These are phyloP conservation scores for Aradophagus sp. DNA, from an alignment of 1,140 invertebrate genomes.

Conservation along the genomic window DNA sequence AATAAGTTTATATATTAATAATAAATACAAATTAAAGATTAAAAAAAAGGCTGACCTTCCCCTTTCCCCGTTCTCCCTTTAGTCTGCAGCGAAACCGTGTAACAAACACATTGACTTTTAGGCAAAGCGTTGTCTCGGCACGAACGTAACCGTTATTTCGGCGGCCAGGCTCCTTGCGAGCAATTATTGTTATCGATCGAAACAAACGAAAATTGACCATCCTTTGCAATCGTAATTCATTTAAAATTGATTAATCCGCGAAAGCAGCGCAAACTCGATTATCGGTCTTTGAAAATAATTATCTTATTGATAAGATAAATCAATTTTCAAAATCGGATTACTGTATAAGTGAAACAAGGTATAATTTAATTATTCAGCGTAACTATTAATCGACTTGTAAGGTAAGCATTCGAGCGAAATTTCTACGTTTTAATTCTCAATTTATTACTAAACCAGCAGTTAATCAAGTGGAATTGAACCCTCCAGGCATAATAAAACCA, in stretches of 20 bases:
- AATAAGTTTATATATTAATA: no score
- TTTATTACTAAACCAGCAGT: constrained; percentile 36
- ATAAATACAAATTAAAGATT: no score
- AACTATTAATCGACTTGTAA: constrained; percentile 22
- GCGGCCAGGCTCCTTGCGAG: no score
- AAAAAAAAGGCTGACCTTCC: no score
- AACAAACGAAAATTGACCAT: constrained; percentile 4
- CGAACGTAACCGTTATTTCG: no score
- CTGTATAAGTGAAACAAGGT: constrained; percentile 7
- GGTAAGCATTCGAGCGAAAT: constrained; percentile 10
- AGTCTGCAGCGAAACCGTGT: no score
- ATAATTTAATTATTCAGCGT: no score
- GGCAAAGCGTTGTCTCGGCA: no score
- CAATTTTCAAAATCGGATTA: constrained; percentile 18
- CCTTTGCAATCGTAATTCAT: constrained; percentile 22
- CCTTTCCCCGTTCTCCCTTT: no score
- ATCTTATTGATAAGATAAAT: constrained; percentile 38
- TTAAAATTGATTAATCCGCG: constrained; percentile 19
- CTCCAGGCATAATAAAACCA: constrained; percentile 37
- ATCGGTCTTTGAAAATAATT: constrained; percentile 24
- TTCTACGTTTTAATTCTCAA: constrained; percentile 41
- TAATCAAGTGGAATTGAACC: constrained; percentile 38
- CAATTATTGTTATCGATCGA: constrained; percentile 4
- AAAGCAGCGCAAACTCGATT: constrained; percentile 13
- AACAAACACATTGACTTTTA: no score